A percentile compares a stretch with the other conserved stretches of the same genome.
Evolutionary conservation across 2,113 vertebrate genomes (phyloP).

Genomic region (Psilopsiagon aurifrons): DNA sequence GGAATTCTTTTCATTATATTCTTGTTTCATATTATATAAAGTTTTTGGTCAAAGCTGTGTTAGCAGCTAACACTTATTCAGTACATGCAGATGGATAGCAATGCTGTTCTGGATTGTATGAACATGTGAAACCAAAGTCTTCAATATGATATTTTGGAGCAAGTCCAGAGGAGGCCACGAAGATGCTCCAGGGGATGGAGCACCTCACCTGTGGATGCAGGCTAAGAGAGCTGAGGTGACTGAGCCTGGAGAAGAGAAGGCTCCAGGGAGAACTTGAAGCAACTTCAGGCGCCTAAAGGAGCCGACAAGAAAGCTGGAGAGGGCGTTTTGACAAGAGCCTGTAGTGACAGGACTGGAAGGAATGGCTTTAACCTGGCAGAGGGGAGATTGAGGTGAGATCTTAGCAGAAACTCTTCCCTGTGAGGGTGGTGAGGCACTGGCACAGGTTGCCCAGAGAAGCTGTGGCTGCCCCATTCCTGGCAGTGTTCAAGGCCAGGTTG

Average conservation of each 20-base stretch:
- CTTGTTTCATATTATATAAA: not conserved
- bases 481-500: not conserved
- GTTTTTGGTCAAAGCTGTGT: not conserved
- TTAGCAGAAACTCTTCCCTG: not conserved
- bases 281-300: not conserved
- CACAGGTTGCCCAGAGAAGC: not conserved
- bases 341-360: not conserved
- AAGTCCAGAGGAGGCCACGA: not conserved
- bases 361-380: not conserved
- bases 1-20: not conserved
- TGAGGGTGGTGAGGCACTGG: not conserved
- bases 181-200: not conserved
- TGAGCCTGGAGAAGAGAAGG: not conserved
- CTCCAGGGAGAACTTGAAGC: not conserved
- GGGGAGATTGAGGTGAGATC: accelerated
- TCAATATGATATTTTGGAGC: not conserved
- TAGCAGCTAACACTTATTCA: not conserved
- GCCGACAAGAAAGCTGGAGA: not conserved
- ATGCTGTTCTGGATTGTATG: not conserved
- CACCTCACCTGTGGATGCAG: too few relatives aligned
- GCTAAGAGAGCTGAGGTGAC: not conserved
- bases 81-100: not conserved
- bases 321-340: too few relatives aligned
- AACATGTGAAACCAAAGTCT: not conserved
- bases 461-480: not conserved